phyloP scores from a whole-genome alignment of 2,888 invertebrate species.

The Drosophila kambysellisi region DNA sequence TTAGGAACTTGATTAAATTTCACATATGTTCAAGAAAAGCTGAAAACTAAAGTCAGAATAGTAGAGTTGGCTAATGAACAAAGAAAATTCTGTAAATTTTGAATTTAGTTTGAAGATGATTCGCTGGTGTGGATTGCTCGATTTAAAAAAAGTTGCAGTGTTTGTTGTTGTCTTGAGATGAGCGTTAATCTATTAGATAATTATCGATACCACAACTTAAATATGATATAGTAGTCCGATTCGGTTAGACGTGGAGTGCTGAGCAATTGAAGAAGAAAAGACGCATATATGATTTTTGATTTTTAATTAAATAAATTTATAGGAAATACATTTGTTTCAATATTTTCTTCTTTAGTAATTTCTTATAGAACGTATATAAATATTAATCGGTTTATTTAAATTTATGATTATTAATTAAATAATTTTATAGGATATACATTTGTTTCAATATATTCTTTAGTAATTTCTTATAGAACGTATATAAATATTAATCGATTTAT shows the following conservation, averaged over 20 bases:
- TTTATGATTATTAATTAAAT: background rate
- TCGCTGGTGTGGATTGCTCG: background rate
- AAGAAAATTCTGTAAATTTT: background rate
- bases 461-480: background rate
- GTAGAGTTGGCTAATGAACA: background rate
- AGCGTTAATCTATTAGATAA: background rate
- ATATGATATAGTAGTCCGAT: background rate
- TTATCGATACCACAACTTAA: background rate
- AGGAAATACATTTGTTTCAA: background rate
- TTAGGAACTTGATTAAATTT: slow-evolving; percentile 22
- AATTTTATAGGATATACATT: background rate
- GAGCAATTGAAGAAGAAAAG: too few relatives aligned
- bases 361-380: background rate
- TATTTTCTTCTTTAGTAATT: background rate
- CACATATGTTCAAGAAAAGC: slow-evolving; percentile 1
- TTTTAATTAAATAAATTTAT: background rate
- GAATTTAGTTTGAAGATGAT: background rate
- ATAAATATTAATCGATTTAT: background rate
- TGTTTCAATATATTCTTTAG: background rate
- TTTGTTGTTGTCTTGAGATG: too few relatives aligned
- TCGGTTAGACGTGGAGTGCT: too few relatives aligned
- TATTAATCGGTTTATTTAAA: background rate
- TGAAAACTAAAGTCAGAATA: background rate
- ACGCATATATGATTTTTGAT: background rate
- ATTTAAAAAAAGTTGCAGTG: too few relatives aligned